Percentiles rank a stretch among this genome's conserved stretches.
Conservation (phyloP, 2,113 vertebrate species). For the Sturnira hondurensis region DNA sequence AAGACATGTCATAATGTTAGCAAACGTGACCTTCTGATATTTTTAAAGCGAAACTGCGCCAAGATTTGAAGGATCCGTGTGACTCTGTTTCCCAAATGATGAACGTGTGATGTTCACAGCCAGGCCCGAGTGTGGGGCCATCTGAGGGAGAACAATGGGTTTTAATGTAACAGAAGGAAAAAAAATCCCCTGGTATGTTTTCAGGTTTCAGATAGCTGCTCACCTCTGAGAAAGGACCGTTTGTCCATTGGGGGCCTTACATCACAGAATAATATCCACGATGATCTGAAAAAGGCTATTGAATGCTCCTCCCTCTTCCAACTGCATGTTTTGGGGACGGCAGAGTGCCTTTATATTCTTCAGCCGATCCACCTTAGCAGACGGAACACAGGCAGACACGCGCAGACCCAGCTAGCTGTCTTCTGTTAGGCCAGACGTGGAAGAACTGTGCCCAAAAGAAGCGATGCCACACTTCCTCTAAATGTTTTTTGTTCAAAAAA, state of each 20-base stretch:
- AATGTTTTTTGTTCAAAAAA: not conserved
- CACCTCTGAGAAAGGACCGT: not conserved
- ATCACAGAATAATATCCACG: not conserved
- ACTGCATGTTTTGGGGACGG: not conserved
- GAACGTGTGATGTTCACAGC: not conserved
- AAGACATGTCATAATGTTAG: accelerated
- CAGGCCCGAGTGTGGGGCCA: not conserved
- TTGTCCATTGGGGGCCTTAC: not conserved
- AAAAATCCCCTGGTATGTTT: not conserved
- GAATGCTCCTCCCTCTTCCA: not conserved
- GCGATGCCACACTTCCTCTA: not conserved
- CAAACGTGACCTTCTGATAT: not conserved
- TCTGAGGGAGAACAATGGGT: not conserved
- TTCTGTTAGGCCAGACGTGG: not conserved
- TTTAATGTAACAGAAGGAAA: not conserved
- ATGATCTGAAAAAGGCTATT: too few relatives aligned
- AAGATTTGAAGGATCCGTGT: not conserved
- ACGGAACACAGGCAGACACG: not conserved
- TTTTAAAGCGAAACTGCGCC: not conserved
- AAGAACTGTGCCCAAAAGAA: not conserved
- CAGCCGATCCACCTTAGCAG: not conserved
- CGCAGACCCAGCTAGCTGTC: not conserved
- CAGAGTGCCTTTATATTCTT: not conserved
- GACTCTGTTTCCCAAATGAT: not conserved
- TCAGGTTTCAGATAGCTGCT: not conserved